Evolutionary conservation across 2,888 invertebrate species (phyloP).

Genomic region (Psylliodes chrysocephalus): DNA sequence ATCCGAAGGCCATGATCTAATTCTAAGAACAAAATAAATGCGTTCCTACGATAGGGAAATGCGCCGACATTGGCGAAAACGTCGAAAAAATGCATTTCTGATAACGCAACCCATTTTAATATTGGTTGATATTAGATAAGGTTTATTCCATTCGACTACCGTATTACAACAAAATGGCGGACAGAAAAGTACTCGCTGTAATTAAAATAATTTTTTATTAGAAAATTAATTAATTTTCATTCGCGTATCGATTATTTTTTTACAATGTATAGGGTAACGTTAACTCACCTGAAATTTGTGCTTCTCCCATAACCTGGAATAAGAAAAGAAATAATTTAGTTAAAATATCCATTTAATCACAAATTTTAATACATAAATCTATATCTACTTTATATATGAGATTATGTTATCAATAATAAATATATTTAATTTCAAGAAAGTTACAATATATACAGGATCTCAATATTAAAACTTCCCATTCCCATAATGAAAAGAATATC

Average conservation of each 20-base stretch:
- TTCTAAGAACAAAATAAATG: constrained; percentile 24
- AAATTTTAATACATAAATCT: too few species aligned
- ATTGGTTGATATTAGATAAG: constrained; percentile 9
- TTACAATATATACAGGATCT: too few species aligned
- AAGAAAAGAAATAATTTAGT: constrained; percentile 6
- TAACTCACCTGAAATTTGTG: constrained; percentile 38
- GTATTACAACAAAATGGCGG: constrained; percentile 13
- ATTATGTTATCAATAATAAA: too few species aligned
- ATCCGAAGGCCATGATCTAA: constrained; percentile 17
- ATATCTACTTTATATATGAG: too few species aligned
- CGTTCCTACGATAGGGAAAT: constrained; percentile 10
- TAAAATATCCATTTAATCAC: neutral
- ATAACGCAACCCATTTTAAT: constrained; percentile 10
- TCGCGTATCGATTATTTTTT: too few species aligned
- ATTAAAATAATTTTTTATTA: too few species aligned
- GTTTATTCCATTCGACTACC: neutral
- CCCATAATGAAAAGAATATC: too few species aligned
- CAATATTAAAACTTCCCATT: too few species aligned
- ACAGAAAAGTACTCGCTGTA: too few species aligned
- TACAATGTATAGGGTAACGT: too few species aligned
- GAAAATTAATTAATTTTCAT: too few species aligned
- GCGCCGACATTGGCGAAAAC: constrained; percentile 9
- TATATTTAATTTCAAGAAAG: too few species aligned
- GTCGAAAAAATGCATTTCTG: neutral
- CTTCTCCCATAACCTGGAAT: constrained; percentile 39